Conservation (phyloP, 2,888 invertebrate species). For the Chloroclysta siterata region DNA sequence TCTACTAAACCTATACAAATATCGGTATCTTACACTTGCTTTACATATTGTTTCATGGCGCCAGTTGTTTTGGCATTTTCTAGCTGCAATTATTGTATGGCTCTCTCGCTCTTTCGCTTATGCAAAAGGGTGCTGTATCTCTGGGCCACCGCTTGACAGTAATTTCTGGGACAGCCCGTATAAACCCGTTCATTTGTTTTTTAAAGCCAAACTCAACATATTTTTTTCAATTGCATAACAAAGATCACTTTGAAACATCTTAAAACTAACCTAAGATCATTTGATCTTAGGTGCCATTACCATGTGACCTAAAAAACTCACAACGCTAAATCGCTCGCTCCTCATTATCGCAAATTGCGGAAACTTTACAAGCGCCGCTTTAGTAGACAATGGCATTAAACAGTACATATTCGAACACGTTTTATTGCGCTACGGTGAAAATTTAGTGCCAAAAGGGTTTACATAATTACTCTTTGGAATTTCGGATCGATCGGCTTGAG, state of each 20-base stretch:
- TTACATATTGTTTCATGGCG: background rate
- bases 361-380: conserved; percentile 1
- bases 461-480: conserved; percentile 65
- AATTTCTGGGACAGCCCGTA: too few relatives aligned
- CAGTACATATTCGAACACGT: conserved; percentile 51
- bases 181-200: too few relatives aligned
- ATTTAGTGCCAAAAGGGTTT: conserved; percentile 64
- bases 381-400: conserved; percentile 16
- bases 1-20: background rate
- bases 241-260: too few relatives aligned
- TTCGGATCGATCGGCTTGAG: conserved; percentile 58
- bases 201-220: too few relatives aligned
- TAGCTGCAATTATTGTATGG: too few relatives aligned
- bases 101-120: too few relatives aligned
- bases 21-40: too few relatives aligned
- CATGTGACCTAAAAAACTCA: background rate
- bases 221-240: too few relatives aligned
- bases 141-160: too few relatives aligned
- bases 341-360: background rate
- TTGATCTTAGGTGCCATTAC: too few relatives aligned
- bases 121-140: too few relatives aligned
- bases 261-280: too few relatives aligned
- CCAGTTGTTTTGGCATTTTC: background rate
- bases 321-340: background rate
- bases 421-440: conserved; percentile 61